Evolutionary conservation across 1,140 invertebrate genomes (phyloP).

Genomic region (Oryctes rhinoceros): DNA sequence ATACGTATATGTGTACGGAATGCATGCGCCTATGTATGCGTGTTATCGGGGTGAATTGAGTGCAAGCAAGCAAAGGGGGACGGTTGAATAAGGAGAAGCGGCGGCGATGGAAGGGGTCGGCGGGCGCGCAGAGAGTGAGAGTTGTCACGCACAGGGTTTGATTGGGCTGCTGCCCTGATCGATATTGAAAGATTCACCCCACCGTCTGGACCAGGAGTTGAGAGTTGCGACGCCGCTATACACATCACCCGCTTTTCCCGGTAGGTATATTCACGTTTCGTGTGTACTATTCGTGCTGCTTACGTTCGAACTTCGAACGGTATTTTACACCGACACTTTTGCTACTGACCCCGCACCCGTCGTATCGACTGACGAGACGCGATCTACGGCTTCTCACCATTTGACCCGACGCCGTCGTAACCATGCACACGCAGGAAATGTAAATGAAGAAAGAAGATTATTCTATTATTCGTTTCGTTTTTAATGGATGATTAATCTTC

Average conservation of each 20-base stretch:
- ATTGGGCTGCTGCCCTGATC: slow-evolving; percentile 59
- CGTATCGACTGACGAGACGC: too few species aligned
- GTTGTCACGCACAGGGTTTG: slow-evolving; percentile 61
- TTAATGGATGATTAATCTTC: too few species aligned
- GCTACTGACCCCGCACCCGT: neutral
- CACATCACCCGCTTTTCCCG: neutral
- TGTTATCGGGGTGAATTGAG: slow-evolving; percentile 39
- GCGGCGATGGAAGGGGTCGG: slow-evolving; percentile 19
- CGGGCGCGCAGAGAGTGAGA: slow-evolving; percentile 57
- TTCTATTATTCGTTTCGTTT: too few species aligned
- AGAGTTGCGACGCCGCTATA: slow-evolving; percentile 16
- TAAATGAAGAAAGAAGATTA: too few species aligned
- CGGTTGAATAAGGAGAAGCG: slow-evolving; percentile 31
- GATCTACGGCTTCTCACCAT: too few species aligned
- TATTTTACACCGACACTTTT: slow-evolving; percentile 33
- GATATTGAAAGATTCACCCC: slow-evolving; percentile 60
- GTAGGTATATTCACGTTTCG: too few species aligned
- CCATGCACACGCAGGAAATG: too few species aligned
- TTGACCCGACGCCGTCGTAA: too few species aligned
- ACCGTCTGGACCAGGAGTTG: slow-evolving; percentile 54
- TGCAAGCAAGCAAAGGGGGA: slow-evolving; percentile 17
- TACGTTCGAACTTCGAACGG: slow-evolving; percentile 32
- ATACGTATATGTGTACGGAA: slow-evolving; percentile 9
- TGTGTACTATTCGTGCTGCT: slow-evolving; percentile 39
- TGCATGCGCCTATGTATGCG: slow-evolving; percentile 30